Evolutionary conservation across 1,140 invertebrate genomes (phyloP), one percentile per base, ranked within the genome.

Genomic region (Bombus confusus): DNA sequence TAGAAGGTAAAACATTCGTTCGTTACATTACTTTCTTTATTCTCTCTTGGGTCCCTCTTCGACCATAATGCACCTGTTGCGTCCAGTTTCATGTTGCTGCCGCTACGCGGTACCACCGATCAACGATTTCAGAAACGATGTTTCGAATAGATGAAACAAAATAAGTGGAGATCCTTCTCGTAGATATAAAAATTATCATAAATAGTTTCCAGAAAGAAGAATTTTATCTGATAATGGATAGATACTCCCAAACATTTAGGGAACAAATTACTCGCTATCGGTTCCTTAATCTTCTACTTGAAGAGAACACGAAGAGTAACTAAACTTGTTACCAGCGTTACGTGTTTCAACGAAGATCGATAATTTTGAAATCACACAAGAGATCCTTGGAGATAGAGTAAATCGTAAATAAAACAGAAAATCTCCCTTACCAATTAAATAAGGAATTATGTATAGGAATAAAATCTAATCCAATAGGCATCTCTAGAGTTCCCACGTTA

Each of bases 11-110:
- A 18, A 41, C 43, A 31, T 52, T 43, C 66, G 25, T 74, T 80
- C 73, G n/a, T 43, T 37, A 41, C 59, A 66, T 59, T n/a, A 66
- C 41, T n/a, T 62, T n/a, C 13, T 57, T 39, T 39, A 25, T 57
- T 74, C 22, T 15, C 37, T 13, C 1, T 71, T 59, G 10, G 59
- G 12, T 62, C 59, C 71, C 57, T 41, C 71, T 83, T 72, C 73
- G 28, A 52, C 77, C 68, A 80, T 62, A 66, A 80, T 75, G 66
- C 90, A 91, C 90, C 90, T 91, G 90, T 91, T 91, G 88, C 88
- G 68, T 66, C 64, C 3, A 77, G 87, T 62, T 81, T 90, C 90
- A 69, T 88, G 84, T 83, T 68, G 64, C 43, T 37, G 78, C 86
- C 88, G 72, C 88, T 62, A 57, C n/a, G 90, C 25, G 88, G 77